Conservation (phyloP, 2,113 vertebrate species). For the Trichomycterus rosablanca region DNA sequence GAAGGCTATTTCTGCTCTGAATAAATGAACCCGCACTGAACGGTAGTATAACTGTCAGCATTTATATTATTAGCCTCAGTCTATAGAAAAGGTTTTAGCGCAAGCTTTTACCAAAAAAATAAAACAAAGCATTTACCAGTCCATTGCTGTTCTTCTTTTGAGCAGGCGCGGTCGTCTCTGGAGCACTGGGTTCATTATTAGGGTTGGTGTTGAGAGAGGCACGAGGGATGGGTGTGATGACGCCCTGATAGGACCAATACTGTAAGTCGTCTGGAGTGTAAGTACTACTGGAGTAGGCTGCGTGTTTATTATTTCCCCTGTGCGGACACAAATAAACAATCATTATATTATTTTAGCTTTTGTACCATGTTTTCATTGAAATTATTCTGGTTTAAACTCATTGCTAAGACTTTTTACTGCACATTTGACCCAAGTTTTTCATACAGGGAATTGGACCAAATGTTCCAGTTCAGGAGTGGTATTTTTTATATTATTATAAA, state of each 20-base stretch:
- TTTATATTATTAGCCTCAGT: slow-evolving; percentile 11
- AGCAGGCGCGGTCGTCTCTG: slow-evolving; percentile 58
- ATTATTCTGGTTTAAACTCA: too few species aligned
- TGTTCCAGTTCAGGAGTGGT: too few species aligned
- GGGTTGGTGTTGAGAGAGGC: slow-evolving; percentile 45
- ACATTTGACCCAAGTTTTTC: too few species aligned
- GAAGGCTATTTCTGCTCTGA: too few species aligned
- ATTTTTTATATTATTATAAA: too few species aligned
- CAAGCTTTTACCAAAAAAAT: too few species aligned
- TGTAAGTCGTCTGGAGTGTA: slow-evolving; percentile 44
- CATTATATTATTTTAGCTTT: neutral
- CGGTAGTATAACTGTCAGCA: neutral
- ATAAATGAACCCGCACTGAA: too few species aligned
- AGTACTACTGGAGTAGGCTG: slow-evolving; percentile 42
- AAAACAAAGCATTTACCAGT: slow-evolving; percentile 59
- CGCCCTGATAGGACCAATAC: slow-evolving; percentile 49
- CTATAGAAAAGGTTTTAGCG: neutral
- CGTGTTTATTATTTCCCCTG: neutral
- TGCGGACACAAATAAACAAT: neutral
- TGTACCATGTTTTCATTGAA: too few species aligned
- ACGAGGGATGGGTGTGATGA: slow-evolving; percentile 61
- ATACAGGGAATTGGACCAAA: too few species aligned
- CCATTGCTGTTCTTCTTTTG: slow-evolving; percentile 55
- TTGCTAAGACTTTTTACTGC: too few species aligned
- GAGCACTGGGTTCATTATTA: slow-evolving; percentile 22